Percentiles rank a stretch among this genome's conserved stretches.
phyloP scores from a whole-genome alignment of 2,113 vertebrate genomes.

The Uria aalge region DNA sequence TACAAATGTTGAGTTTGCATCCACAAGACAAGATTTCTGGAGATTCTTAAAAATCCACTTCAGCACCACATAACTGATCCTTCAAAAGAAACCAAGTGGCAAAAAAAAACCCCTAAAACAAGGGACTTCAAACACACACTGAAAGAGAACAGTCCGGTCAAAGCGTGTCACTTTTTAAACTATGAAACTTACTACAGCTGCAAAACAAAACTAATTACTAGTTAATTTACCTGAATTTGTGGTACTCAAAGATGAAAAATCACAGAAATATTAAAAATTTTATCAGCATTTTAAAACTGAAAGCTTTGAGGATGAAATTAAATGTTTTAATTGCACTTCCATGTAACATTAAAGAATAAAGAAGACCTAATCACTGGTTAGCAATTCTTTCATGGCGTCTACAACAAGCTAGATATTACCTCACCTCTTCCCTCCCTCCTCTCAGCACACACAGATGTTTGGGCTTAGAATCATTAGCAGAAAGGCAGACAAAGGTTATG shows the following conservation, averaged over 20 bases:
- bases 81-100: not conserved
- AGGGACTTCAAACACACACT: not conserved
- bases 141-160: not conserved
- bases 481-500: not conserved
- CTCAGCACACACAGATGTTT: not conserved
- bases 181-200: not conserved
- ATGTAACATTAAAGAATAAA: not conserved
- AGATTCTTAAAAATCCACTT: not conserved
- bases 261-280: not conserved
- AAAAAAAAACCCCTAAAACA: not conserved
- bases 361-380: not conserved
- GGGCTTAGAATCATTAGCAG: rapidly evolving
- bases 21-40: not conserved
- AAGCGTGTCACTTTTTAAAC: not conserved
- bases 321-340: not conserved
- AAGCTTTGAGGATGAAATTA: not conserved
- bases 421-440: not conserved
- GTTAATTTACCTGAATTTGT: not conserved
- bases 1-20: not conserved
- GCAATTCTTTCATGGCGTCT: not conserved
- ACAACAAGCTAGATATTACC: not conserved
- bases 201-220: not conserved
- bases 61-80: not conserved
- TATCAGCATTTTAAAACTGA: not conserved
- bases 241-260: not conserved